Conservation (phyloP, 2,113 vertebrate genomes). For the Phylloscopus trochilus region DNA sequence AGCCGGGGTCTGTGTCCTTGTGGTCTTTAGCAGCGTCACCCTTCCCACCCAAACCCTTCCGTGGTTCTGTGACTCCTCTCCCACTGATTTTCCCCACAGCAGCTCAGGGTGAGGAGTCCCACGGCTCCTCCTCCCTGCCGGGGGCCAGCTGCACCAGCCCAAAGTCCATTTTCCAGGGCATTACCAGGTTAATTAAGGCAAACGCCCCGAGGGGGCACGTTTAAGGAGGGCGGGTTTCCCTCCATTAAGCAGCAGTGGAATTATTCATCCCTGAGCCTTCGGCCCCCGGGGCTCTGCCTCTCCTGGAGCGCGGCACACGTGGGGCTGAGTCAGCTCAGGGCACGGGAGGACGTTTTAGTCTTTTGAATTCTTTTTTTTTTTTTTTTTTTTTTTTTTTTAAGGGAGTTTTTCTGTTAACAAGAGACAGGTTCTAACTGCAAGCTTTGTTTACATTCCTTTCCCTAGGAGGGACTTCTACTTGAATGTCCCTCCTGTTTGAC, state of each 20-base stretch:
- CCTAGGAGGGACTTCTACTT: too few species aligned
- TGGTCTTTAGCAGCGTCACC: too few species aligned
- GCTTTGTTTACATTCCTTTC: too few species aligned
- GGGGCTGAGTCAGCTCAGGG: not conserved
- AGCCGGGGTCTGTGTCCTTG: too few species aligned
- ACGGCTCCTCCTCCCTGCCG: not conserved
- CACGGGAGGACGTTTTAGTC: too few species aligned
- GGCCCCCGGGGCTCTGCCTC: not conserved
- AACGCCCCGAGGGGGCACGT: not conserved
- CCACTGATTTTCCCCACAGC: not conserved
- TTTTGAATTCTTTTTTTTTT: too few species aligned
- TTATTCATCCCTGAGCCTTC: not conserved
- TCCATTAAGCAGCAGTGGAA: not conserved
- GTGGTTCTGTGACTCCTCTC: not conserved
- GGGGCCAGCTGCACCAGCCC: not conserved
- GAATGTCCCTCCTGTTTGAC: too few species aligned
- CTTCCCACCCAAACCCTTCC: not conserved
- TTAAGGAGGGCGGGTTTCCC: not conserved
- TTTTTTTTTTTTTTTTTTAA: too few species aligned
- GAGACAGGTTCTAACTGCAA: too few species aligned
- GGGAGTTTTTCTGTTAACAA: too few species aligned
- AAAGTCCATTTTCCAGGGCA: not conserved
- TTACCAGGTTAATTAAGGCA: not conserved
- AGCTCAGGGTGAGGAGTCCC: not conserved
- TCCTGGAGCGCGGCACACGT: fast-evolving